Evolutionary conservation across 1,140 invertebrate species (phyloP).

Genomic region (Magallana angulata): DNA sequence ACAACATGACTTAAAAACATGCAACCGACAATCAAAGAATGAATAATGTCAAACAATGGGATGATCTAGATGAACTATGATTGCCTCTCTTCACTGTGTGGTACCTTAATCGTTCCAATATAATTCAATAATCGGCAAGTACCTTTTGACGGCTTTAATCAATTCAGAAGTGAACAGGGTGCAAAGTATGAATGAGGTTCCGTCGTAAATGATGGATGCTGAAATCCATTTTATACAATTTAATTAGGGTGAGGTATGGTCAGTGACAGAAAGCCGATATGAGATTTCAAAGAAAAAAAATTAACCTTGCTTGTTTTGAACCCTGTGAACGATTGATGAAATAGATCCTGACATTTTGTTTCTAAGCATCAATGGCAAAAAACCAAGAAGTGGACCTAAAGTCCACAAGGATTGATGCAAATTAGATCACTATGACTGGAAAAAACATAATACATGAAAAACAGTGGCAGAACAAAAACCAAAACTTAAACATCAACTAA

Average conservation of each 20-base stretch:
- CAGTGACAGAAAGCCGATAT: background rate
- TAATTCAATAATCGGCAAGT: too few species aligned
- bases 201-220: too few species aligned
- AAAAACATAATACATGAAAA: background rate
- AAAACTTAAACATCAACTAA: constrained; percentile 15
- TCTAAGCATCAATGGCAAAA: background rate
- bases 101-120: too few species aligned
- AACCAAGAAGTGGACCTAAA: background rate
- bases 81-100: background rate
- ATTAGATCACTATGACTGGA: background rate
- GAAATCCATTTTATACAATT: background rate
- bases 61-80: background rate
- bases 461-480: background rate
- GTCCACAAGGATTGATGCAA: background rate
- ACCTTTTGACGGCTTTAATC: too few species aligned
- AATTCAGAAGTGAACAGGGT: too few species aligned
- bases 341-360: background rate
- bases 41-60: background rate
- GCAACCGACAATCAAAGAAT: constrained; percentile 8
- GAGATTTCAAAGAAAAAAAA: background rate
- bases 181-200: too few species aligned
- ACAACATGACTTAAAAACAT: constrained; percentile 32
- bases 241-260: background rate
- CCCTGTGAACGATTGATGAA: background rate
- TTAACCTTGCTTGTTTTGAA: background rate